Base-by-base conservation (phyloP, 2,797 vertebrate genomes). In the Microctenopoma lineatum region DNA sequence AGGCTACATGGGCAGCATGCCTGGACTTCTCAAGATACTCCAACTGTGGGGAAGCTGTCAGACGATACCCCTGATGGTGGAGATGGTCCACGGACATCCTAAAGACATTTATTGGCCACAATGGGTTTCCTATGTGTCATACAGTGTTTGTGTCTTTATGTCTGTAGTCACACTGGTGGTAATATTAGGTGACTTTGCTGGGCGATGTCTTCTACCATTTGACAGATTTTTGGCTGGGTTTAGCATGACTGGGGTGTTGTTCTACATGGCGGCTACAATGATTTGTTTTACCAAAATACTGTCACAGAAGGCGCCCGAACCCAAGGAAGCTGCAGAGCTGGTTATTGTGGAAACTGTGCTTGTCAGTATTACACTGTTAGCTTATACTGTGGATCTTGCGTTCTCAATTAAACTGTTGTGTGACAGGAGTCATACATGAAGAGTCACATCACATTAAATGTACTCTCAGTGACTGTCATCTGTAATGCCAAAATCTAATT, bases 1-100 rank as follows among this genome's bases (percentile, higher is more conserved):
- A 66, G 93, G 92, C 46, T 95, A 95, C 87, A 93, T 95, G 93
- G 90, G 90, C 52, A 94, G 86, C 54, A 13, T 77, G 18, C 83
- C 92, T 0, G 94, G 94, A 1, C 70, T 95, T 16, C 92, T 95
- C 2, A 95, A 95, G 81, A 82, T 87, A 3, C 29, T 94, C n/a
- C 91, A 94, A 57, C 76, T 93, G 5, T 94, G 90, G 77, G 91
- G 92, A 29, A 79, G 92, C 44, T 87, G 88, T 60, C 70, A 89
- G 53, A 89, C 91, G 54, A 81, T 93, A 7, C 81, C 90, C 9
- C 66, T 93, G 63, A 5, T 84, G 53, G 50, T 69, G 57, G 72
- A 52, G 21, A 9, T 29, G 2, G 9, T 36, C 10, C 0, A 1
- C 3, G 11, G 2, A 3, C 3, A 0, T 0, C 0, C 0, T 3